Base-by-base conservation (phyloP, 2,888 invertebrate species). In the Metopia argyrocephala region DNA sequence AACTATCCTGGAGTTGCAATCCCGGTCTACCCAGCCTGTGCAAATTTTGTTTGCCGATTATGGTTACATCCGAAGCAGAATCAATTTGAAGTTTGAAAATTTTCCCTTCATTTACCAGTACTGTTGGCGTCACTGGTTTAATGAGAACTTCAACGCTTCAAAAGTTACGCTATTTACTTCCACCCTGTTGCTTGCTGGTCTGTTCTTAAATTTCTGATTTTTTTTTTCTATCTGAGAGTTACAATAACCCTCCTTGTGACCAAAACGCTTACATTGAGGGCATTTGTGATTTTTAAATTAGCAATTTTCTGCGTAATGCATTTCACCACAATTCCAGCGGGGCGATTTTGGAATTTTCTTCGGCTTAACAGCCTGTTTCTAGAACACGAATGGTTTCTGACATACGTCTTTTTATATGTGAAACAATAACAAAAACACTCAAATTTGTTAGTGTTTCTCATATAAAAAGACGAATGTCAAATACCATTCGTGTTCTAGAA, bases 121-220 rank as follows among this genome's bases (percentile, higher is more conserved):
- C 25, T 20, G 25, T 20, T 20, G 4, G 5, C 31, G 31, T 31
- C n/a, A n/a, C n/a, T 48, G 64, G 64, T 20, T 28, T 64, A 12
- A 64, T 64, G 5, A 27, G 18, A 5, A 65, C 52, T 50, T 65
- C 23, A 18, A 65, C 65, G 50, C 31, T 65, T 50, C 52, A 31
- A 48, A 48, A 65, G 50, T 65, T 0, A 65, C 21, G 15, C 52
- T n/a, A 28, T 65, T 65, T 50, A 65, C 28, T 4, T 50, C 28
- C n/a, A 7, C 5, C 46, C 50, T 65, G 64, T 31, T 31, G 6
- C 31, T 2, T 31, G 31, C 12, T 31, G 6, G 6, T 31, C 2
- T 31, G 9, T 31, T 31, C 6, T n/a, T 31, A 31, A 31, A 9
- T 31, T 31, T 31, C 9, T 7, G 31, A 7, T 9, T 6, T 7